phyloP scores from a whole-genome alignment of 1,140 invertebrate species.

The Alviniconcha marisindica region DNA sequence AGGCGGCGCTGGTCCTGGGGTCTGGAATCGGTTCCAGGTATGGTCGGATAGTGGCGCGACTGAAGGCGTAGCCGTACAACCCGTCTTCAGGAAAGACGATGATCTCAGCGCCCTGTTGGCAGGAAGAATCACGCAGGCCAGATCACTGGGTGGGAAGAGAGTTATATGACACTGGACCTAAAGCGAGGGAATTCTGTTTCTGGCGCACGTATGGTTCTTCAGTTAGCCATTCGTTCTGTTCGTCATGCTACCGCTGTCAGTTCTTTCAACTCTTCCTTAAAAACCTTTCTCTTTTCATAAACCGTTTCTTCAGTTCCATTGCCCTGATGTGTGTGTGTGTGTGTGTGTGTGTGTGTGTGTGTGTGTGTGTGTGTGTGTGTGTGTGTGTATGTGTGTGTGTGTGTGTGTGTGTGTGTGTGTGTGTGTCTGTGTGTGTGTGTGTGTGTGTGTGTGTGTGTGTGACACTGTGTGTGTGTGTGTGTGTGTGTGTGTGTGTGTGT shows the following conservation, averaged over 20 bases:
- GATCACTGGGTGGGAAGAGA: no score
- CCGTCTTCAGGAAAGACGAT: conserved; percentile 90
- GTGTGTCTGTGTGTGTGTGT: not conserved
- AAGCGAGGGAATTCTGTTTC: no score
- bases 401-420: conserved; percentile 4
- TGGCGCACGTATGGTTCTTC: no score
- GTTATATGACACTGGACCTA: no score
- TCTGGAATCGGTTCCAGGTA: conserved; percentile 69
- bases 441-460: not conserved
- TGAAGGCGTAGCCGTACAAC: conserved; percentile 71
- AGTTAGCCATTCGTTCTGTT: no score
- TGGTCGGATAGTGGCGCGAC: conserved; percentile 39
- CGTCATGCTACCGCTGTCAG: no score
- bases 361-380: not conserved
- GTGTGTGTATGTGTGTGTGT: not conserved
- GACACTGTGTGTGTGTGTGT: not conserved
- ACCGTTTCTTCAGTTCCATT: no score
- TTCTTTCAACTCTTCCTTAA: no score
- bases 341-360: conserved; percentile 17
- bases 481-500: conserved; percentile 2
- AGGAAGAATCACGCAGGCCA: not conserved
- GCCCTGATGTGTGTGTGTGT: not conserved
- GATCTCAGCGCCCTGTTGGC: conserved; percentile 83
- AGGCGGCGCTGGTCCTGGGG: conserved; percentile 42
- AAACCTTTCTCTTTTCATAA: no score